Percentiles rank a stretch among this genome's conserved stretches.
Evolutionary conservation across 2,113 vertebrate genomes (phyloP).

Genomic region (Cercopithecus mona): DNA sequence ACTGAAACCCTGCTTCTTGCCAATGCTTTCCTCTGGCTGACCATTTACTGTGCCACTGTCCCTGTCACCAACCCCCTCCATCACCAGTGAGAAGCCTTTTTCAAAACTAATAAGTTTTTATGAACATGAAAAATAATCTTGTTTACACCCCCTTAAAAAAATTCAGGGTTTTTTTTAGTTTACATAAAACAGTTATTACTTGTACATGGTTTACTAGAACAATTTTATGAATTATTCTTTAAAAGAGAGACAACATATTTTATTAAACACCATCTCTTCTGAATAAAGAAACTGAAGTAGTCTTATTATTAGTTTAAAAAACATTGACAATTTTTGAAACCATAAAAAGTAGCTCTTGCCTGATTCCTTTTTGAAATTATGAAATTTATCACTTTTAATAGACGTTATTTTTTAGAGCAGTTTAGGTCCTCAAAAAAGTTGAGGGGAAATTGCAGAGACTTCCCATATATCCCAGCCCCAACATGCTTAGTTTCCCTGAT

Average conservation of each 20-base stretch:
- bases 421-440: too few species aligned
- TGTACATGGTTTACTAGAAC: not conserved
- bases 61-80: not conserved
- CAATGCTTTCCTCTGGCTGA: too few species aligned
- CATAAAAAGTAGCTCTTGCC: not conserved
- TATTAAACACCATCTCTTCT: not conserved
- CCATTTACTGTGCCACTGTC: not conserved
- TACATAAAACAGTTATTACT: not conserved
- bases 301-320: not conserved
- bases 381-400: too few species aligned
- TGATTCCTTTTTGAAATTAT: not conserved
- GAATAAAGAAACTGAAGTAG: not conserved
- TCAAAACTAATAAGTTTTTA: not conserved
- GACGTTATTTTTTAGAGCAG: too few species aligned
- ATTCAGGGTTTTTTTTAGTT: not conserved
- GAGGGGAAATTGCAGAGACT: too few species aligned
- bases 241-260: not conserved
- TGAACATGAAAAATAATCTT: not conserved
- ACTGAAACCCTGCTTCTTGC: accelerated
- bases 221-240: not conserved
- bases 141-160: not conserved
- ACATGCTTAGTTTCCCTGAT: too few species aligned
- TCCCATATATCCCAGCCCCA: too few species aligned
- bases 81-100: not conserved
- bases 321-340: not conserved